Conservation (phyloP, 2,888 invertebrate species). For the Lasioglossum oenotherae region DNA sequence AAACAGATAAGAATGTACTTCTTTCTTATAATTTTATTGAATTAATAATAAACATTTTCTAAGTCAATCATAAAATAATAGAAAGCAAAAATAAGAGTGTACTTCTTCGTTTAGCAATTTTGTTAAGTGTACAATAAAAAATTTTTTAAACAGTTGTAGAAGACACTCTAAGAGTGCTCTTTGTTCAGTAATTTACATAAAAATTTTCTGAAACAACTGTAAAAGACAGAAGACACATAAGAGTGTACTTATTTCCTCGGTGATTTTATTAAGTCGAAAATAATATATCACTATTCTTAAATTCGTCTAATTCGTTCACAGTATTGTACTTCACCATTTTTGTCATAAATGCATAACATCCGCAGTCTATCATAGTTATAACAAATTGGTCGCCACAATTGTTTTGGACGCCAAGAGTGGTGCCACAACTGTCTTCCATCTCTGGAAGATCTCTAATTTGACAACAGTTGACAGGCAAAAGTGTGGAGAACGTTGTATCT, state of each 20-base stretch:
- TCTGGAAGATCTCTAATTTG: not conserved
- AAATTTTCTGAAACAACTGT: not conserved
- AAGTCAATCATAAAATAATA: no score
- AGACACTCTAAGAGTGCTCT: no score
- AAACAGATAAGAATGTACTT: no score
- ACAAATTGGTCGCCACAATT: not conserved
- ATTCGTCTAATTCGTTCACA: no score
- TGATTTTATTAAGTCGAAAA: not conserved
- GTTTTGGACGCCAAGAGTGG: not conserved
- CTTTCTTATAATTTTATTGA: no score
- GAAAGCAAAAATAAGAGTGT: no score
- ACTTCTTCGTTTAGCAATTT: not conserved
- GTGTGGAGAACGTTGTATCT: not conserved
- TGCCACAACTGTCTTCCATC: not conserved
- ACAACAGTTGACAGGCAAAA: not conserved
- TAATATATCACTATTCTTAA: no score
- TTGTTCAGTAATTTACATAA: no score
- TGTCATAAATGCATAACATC: not conserved
- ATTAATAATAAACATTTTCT: no score
- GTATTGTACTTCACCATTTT: no score
- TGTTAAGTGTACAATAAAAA: not conserved
- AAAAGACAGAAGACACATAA: not conserved
- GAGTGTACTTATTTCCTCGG: not conserved
- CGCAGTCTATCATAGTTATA: not conserved
- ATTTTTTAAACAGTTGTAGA: not conserved